phyloP scores from a whole-genome alignment of 2,113 vertebrate genomes.

The Serranochromis macrocephalus region DNA sequence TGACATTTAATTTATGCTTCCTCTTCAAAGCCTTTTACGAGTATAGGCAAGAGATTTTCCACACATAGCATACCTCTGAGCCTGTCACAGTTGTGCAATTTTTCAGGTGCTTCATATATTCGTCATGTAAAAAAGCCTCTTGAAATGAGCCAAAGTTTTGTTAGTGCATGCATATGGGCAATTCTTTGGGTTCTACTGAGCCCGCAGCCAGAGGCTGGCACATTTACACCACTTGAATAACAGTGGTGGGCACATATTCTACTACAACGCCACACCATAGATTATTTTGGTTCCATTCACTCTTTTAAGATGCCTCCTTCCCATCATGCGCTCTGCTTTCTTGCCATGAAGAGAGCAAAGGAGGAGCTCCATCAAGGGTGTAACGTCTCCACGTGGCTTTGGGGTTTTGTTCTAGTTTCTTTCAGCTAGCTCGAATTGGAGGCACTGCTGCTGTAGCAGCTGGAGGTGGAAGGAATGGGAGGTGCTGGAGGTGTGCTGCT shows the following conservation, averaged over 20 bases:
- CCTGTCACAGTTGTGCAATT: conserved; percentile 48
- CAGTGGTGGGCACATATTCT: background rate
- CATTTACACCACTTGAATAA: conserved; percentile 4
- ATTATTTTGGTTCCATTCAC: conserved; percentile 24
- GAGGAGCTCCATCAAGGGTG: background rate
- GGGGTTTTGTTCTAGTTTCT: background rate
- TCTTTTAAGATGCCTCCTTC: background rate
- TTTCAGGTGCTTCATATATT: conserved; percentile 25
- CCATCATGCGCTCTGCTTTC: background rate
- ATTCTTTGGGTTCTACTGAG: conserved; percentile 54
- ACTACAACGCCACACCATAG: background rate
- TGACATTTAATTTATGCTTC: conserved; percentile 7
- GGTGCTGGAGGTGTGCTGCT: conserved; percentile 74
- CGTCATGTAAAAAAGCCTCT: conserved; percentile 13
- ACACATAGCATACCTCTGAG: background rate
- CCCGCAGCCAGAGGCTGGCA: conserved; percentile 34
- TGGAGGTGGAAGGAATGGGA: conserved; percentile 83
- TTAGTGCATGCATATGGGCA: conserved; percentile 57
- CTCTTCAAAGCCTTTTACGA: conserved; percentile 2
- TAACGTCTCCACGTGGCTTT: background rate
- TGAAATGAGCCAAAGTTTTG: conserved; percentile 11
- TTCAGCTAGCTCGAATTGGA: conserved; percentile 76
- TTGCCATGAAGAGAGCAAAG: background rate
- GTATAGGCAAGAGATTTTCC: background rate
- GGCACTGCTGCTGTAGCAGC: conserved; percentile 85